A percentile compares a stretch with the other conserved stretches of the same genome.
phyloP scores from a whole-genome alignment of 2,113 vertebrate genomes.

The Solea solea region DNA sequence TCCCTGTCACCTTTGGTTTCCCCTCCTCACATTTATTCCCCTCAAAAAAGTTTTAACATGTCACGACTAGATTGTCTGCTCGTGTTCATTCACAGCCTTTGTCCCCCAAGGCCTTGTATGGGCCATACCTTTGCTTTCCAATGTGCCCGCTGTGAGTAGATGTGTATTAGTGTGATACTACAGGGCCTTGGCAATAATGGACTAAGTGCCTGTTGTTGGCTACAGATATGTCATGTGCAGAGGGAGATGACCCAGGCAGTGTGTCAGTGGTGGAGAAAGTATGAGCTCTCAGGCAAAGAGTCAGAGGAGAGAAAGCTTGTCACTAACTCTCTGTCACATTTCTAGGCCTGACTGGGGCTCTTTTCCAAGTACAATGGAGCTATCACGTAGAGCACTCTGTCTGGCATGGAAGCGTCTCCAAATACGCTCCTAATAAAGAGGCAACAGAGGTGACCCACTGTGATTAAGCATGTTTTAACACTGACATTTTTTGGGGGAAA shows the following conservation, averaged over 20 bases:
- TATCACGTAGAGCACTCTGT: conserved; percentile 37
- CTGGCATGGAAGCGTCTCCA: conserved; percentile 36
- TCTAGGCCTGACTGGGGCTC: conserved; percentile 54
- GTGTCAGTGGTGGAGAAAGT: conserved; percentile 67
- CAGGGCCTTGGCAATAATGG: conserved; percentile 58
- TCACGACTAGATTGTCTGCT: conserved; percentile 12
- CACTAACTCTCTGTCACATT: conserved; percentile 39
- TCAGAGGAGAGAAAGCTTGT: conserved; percentile 52
- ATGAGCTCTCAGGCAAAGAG: conserved; percentile 66
- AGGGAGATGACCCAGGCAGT: conserved; percentile 61
- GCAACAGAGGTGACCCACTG: conserved; percentile 12
- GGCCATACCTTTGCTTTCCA: conserved; percentile 53
- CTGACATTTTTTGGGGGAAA: conserved; percentile 7
- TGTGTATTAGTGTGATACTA: conserved; percentile 44
- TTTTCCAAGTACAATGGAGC: conserved; percentile 53
- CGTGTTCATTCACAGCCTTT: conserved; percentile 27
- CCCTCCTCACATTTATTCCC: not conserved
- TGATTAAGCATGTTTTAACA: conserved; percentile 3
- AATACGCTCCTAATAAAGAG: conserved; percentile 25
- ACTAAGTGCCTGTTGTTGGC: conserved; percentile 63
- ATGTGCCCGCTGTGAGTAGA: conserved; percentile 41
- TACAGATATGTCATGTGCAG: conserved; percentile 47
- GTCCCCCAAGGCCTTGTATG: conserved; percentile 42
- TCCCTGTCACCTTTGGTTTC: not conserved
- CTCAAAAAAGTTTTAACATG: conserved; percentile 2